Evolutionary conservation across 1,140 invertebrate species (phyloP), one percentile per base, ranked within the genome.

Genomic region (Archivesica marissinica): DNA sequence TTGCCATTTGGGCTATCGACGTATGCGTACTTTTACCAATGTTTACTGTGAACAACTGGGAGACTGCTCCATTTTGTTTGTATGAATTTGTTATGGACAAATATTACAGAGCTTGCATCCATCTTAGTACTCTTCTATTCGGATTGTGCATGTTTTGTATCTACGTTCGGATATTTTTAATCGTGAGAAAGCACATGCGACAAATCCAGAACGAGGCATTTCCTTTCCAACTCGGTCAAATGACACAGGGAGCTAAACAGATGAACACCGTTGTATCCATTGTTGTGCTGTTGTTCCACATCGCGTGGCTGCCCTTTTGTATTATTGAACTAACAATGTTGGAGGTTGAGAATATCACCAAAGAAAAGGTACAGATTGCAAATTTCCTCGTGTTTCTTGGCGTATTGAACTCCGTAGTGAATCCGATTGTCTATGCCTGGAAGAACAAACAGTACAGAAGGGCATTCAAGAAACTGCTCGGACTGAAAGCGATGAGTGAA

Each of bases 391-490:
- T 86, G 39, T 89, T 89, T 85, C 82, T 89, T 23, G 88, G 86
- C 33, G 81, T 89, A 35, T 17, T 70, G 17, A 89, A 89, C 66
- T 88, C 86, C 15, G 56, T 81, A 15, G 86, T 86, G 4, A 89
- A 89, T 41, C 88, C 88, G 20, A 50, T 89, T 20, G 85, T 89
- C 11, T 89, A 89, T 72, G 85, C 85, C 3, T 89, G 86, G 87
- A 88, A 88, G 25, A 89, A 89, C 52, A 80, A 85, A 64, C 61
- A 80, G 11, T 88, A 82, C 28, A 76, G 87, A 52, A 56, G 83
- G 15, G 81, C 87, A 2, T 88, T 89, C 33, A 59, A 77, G 70
- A 87, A 89, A 15, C 68, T 87, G 70, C 23, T 88, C 13, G 59
- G 86, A 30, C 47, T 75, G 35, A 79, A 75, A 28, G n/a, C n/a